Evolutionary conservation across 2,113 vertebrate genomes (phyloP).

Genomic region (Rhinogobius similis): DNA sequence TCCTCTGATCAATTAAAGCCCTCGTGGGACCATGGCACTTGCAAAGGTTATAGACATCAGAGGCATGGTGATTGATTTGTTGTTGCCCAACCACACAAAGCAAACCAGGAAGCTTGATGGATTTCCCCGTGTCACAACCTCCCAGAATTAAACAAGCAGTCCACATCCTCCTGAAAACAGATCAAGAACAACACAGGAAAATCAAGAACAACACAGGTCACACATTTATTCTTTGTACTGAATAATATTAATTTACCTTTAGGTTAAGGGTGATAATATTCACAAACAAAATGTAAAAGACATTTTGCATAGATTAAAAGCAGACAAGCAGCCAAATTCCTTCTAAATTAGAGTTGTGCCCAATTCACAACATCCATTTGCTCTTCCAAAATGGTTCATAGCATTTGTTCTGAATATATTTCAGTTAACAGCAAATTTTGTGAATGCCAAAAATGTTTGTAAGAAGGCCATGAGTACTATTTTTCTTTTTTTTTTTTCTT

Average conservation of each 20-base stretch:
- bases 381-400: too few species aligned
- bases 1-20: constrained; percentile 35
- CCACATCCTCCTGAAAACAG: not conserved
- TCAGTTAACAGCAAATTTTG: too few species aligned
- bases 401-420: too few species aligned
- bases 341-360: too few species aligned
- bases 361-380: too few species aligned
- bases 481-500: too few species aligned
- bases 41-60: constrained; percentile 41
- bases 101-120: constrained; percentile 42
- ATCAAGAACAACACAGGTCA: not conserved
- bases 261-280: not conserved
- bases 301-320: too few species aligned
- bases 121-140: constrained; percentile 40
- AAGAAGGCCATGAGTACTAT: too few species aligned
- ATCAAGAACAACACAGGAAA: not conserved
- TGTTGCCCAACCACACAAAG: constrained; percentile 20
- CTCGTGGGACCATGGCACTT: constrained; percentile 13
- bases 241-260: not conserved
- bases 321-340: too few species aligned
- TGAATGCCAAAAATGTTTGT: too few species aligned
- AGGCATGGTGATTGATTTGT: constrained; percentile 48
- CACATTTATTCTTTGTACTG: not conserved
- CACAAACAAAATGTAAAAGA: too few species aligned
- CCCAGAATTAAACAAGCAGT: constrained; percentile 3